Evolutionary conservation across 92 coral and sea anemone genomes (phyloP).

Genomic region (Parazoanthus darwini): DNA sequence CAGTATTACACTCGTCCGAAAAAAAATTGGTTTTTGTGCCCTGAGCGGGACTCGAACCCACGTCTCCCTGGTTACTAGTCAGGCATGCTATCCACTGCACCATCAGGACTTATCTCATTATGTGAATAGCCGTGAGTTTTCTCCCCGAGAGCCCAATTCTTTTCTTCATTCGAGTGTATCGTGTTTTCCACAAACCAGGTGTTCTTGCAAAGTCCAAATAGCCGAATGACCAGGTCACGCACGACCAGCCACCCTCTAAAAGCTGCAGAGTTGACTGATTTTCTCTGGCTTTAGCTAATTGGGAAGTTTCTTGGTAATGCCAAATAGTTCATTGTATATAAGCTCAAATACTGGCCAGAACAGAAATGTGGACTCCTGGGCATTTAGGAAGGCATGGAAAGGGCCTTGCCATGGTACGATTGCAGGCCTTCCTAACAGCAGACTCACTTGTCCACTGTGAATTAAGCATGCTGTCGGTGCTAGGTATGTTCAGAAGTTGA

Average conservation of each 20-base stretch:
- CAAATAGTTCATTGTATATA: constrained; percentile 49
- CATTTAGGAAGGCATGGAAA: constrained; percentile 51
- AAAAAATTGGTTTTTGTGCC: no score
- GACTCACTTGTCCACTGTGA: not conserved
- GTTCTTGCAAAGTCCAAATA: constrained; percentile 58
- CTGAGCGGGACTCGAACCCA: no score
- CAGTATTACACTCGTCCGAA: no score
- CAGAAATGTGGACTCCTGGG: constrained; percentile 44
- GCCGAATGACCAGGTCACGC: constrained; percentile 31
- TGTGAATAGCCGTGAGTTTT: no score
- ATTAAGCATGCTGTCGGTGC: not conserved
- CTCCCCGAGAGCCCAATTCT: no score
- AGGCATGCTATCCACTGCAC: no score
- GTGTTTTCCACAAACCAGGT: constrained; percentile 15
- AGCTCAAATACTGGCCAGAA: constrained; percentile 53
- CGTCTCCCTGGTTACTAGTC: no score
- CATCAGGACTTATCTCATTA: no score
- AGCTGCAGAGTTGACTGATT: constrained; percentile 31
- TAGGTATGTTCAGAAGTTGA: not conserved
- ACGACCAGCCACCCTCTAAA: constrained; percentile 62
- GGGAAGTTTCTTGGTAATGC: constrained; percentile 42
- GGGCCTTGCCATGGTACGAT: constrained; percentile 59
- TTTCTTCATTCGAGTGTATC: no score
- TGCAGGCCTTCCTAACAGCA: constrained; percentile 22
- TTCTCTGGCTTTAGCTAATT: constrained; percentile 51